Conservation (phyloP, 1,140 invertebrate species). For the Cydia splendana region DNA sequence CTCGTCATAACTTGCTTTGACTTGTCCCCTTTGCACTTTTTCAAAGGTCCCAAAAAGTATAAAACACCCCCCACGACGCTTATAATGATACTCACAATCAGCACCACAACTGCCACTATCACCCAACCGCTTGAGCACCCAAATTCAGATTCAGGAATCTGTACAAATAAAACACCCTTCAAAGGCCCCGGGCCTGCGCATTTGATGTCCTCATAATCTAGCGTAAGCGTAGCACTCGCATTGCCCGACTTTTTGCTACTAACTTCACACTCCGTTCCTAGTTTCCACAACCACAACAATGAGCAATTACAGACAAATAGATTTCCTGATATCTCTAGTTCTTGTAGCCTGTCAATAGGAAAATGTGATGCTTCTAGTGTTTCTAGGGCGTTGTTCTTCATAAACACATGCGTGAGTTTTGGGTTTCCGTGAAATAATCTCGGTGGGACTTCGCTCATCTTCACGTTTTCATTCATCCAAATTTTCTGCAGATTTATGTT, state of each 20-base stretch:
- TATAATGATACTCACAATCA: slow-evolving; percentile 80
- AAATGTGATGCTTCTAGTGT: slow-evolving; percentile 89
- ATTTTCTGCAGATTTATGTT: slow-evolving; percentile 90
- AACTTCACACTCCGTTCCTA: slow-evolving; percentile 81
- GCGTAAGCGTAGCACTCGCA: slow-evolving; percentile 66
- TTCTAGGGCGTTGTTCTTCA: slow-evolving; percentile 85
- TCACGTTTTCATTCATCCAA: slow-evolving; percentile 88
- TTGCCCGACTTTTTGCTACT: slow-evolving; percentile 62
- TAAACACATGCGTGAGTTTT: slow-evolving; percentile 85
- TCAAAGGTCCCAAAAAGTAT: slow-evolving; percentile 80
- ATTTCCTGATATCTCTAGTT: slow-evolving; percentile 88
- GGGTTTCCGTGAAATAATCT: slow-evolving; percentile 88
- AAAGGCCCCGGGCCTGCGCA: slow-evolving; percentile 80
- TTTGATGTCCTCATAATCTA: slow-evolving; percentile 79
- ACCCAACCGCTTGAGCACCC: slow-evolving; percentile 83
- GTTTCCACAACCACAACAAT: slow-evolving; percentile 90
- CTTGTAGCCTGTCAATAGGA: slow-evolving; percentile 86
- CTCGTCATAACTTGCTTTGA: slow-evolving; percentile 77
- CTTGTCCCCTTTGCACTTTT: slow-evolving; percentile 79
- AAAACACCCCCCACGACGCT: slow-evolving; percentile 79
- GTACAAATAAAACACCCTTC: slow-evolving; percentile 72
- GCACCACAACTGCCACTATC: slow-evolving; percentile 78
- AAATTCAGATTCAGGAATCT: slow-evolving; percentile 81
- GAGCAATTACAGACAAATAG: slow-evolving; percentile 94
- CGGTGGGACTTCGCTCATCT: slow-evolving; percentile 84